phyloP scores from a whole-genome alignment of 2,888 invertebrate genomes.

The Isotomurus palustris region DNA sequence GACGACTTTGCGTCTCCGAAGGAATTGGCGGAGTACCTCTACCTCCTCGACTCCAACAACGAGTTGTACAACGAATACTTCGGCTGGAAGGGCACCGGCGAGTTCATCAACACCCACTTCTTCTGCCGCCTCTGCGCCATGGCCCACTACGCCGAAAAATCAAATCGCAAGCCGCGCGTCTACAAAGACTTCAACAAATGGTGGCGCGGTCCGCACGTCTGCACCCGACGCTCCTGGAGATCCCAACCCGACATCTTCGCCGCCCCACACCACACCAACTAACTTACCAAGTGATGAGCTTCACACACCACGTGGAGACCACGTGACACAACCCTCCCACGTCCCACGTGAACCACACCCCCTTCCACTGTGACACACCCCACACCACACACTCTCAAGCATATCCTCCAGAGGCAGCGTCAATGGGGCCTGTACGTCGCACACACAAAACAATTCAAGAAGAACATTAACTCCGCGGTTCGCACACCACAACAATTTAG shows the following conservation, averaged over 20 bases:
- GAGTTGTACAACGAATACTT: constrained; percentile 91
- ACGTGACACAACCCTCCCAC: background rate
- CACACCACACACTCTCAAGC: too few relatives aligned
- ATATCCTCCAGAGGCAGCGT: too few relatives aligned
- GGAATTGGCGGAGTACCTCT: constrained; percentile 80
- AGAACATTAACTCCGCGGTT: too few relatives aligned
- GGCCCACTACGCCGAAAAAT: constrained; percentile 61
- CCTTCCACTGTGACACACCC: too few relatives aligned
- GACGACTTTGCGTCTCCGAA: constrained; percentile 87
- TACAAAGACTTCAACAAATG: constrained; percentile 84
- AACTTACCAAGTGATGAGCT: too few relatives aligned
- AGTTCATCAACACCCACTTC: constrained; percentile 93
- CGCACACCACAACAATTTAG: too few relatives aligned
- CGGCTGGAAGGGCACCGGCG: constrained; percentile 86
- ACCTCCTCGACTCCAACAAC: constrained; percentile 78
- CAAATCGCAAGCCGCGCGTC: constrained; percentile 49
- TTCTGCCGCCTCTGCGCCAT: constrained; percentile 86
- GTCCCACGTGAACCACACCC: background rate
- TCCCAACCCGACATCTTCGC: constrained; percentile 47
- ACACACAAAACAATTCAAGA: too few relatives aligned
- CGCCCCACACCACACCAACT: too few relatives aligned
- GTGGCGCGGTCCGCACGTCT: constrained; percentile 75
- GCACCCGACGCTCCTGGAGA: constrained; percentile 70
- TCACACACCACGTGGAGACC: background rate
- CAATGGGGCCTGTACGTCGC: too few relatives aligned